These are phyloP conservation scores for Rotaria macrura DNA, from an alignment of 2,888 invertebrate genomes.

Conservation along the genomic window DNA sequence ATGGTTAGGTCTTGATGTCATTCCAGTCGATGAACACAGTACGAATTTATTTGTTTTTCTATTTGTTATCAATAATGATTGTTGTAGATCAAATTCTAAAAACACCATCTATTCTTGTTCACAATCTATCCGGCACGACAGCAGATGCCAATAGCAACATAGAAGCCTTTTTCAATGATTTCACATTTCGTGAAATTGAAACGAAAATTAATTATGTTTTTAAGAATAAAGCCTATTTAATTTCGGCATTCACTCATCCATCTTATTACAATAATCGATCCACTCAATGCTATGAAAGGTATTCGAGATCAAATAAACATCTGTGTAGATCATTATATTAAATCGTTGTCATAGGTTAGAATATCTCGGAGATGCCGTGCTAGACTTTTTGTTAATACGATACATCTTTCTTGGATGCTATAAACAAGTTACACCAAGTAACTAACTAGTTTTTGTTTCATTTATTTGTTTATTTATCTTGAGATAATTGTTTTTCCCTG, in stretches of 20 bases:
- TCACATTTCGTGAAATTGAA: conserved; percentile 51
- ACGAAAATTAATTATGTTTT: conserved; percentile 71
- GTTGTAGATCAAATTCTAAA: not conserved
- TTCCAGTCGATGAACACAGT: not conserved
- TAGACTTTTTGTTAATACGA: conserved; percentile 30
- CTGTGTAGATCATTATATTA: not conserved
- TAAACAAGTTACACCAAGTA: conserved; percentile 30
- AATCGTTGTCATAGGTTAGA: conserved; percentile 25
- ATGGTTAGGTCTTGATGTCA: conserved; percentile 70
- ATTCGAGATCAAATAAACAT: no score
- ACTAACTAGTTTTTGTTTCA: no score
- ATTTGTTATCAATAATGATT: no score
- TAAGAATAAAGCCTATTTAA: conserved; percentile 74
- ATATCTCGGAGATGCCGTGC: conserved; percentile 30
- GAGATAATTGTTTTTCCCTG: not conserved
- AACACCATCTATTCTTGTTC: not conserved
- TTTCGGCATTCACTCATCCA: conserved; percentile 59
- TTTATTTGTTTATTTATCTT: not conserved
- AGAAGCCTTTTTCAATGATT: not conserved
- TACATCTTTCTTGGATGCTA: conserved; percentile 9
- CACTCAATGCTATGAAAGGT: conserved; percentile 32
- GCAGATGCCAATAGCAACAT: not conserved
- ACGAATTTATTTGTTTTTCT: no score
- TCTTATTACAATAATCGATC: not conserved
- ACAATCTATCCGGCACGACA: not conserved